Conservation (phyloP, 2,797 vertebrate species). For the Acrocephalus scirpaceus region DNA sequence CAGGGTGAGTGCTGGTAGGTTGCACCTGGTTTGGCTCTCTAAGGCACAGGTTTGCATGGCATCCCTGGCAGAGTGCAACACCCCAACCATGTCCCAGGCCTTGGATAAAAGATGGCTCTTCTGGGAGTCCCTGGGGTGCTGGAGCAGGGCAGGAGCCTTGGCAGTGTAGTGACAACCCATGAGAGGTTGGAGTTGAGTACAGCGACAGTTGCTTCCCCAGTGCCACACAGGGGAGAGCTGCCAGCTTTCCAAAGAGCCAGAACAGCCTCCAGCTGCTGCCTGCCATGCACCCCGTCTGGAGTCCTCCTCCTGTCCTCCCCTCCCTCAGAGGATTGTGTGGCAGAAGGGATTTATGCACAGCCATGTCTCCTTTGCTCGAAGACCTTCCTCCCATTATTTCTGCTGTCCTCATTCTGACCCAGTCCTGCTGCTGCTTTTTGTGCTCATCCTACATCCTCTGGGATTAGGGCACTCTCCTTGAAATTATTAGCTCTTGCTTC, state of each 20-base stretch:
- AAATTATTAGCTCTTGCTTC: neutral
- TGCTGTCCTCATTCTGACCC: neutral
- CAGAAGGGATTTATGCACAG: neutral
- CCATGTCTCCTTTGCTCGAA: fast-evolving
- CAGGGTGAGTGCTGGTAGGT: fast-evolving
- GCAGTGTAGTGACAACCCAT: neutral
- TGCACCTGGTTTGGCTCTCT: neutral
- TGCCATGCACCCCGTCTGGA: neutral
- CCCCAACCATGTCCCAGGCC: neutral
- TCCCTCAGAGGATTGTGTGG: neutral
- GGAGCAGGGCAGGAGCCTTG: neutral
- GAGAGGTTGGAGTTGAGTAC: neutral
- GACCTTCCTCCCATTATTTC: neutral
- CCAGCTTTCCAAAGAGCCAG: neutral
- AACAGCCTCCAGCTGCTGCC: neutral
- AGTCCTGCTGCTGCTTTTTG: neutral
- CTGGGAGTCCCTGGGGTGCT: neutral
- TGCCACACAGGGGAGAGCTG: fast-evolving
- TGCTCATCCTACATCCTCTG: neutral
- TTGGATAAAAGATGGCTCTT: neutral
- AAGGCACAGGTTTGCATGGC: neutral
- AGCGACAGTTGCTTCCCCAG: neutral
- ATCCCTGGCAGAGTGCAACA: neutral
- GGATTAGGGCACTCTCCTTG: neutral
- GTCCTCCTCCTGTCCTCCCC: neutral